Conservation (phyloP, 1,140 invertebrate genomes). For the Papilio helenus region DNA sequence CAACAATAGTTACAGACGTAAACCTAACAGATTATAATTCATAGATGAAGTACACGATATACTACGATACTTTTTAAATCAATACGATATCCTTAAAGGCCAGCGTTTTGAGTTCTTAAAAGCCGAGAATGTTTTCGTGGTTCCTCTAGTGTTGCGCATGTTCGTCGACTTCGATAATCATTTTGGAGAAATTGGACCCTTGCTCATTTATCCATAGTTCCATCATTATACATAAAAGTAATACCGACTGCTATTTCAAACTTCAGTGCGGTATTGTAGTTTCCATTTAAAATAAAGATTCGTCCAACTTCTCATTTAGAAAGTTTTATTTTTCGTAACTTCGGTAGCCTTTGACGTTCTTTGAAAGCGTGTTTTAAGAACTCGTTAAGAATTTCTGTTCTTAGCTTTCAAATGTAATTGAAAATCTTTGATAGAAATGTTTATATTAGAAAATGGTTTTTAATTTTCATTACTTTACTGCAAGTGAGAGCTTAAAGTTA, state of each 20-base stretch:
- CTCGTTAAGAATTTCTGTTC: constrained; percentile 4
- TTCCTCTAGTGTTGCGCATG: not conserved
- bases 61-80: too few species aligned
- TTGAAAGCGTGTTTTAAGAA: constrained; percentile 9
- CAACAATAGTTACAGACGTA: not conserved
- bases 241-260: not conserved
- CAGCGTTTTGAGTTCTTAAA: too few species aligned
- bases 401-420: constrained; percentile 10
- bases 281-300: constrained; percentile 14
- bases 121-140: too few species aligned
- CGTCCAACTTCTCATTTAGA: not conserved
- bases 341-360: constrained; percentile 14
- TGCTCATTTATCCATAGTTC: not conserved
- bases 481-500: not conserved
- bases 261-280: not conserved
- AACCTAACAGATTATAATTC: not conserved
- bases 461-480: not conserved
- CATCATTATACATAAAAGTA: not conserved
- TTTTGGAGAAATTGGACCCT: too few species aligned
- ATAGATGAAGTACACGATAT: too few species aligned
- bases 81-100: too few species aligned
- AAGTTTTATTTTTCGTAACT: constrained; percentile 21
- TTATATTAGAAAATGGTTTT: not conserved
- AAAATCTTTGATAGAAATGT: constrained; percentile 1
- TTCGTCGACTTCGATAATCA: not conserved